Evolutionary conservation across 2,113 vertebrate species (phyloP).

Genomic region (Podocnemis expansa): DNA sequence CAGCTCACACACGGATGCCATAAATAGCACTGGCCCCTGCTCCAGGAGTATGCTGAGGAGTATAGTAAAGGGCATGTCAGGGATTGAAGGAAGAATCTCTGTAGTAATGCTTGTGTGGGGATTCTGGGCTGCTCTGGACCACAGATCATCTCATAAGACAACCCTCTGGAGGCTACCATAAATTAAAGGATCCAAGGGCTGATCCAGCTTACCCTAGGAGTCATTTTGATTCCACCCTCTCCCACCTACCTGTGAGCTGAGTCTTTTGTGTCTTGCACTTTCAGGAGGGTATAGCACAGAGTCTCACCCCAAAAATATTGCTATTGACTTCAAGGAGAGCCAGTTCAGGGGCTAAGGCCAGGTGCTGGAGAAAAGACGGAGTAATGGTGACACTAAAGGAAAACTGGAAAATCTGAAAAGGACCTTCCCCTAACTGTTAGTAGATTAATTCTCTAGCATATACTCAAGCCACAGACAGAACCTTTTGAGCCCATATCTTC

Average conservation of each 20-base stretch:
- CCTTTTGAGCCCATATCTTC: background rate
- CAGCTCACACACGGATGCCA: background rate
- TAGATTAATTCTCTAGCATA: background rate
- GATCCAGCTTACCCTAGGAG: background rate
- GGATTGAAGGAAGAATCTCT: background rate
- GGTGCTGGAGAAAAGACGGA: background rate
- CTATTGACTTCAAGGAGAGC: background rate
- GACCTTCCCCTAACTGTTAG: background rate
- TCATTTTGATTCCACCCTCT: background rate
- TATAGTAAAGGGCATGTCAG: background rate
- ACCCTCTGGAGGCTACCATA: fast-evolving
- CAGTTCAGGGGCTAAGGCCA: background rate
- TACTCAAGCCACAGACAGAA: background rate
- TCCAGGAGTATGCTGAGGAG: background rate
- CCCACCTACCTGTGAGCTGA: background rate
- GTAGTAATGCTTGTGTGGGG: fast-evolving
- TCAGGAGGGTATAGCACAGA: background rate
- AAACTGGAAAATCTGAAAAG: background rate
- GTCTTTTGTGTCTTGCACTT: background rate
- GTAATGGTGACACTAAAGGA: background rate
- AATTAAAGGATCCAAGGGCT: background rate
- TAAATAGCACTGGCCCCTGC: background rate
- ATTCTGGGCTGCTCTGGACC: background rate
- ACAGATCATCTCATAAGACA: background rate
- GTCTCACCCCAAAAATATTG: background rate